Percentiles rank a stretch among this genome's conserved stretches.
These are phyloP conservation scores for Ephestia elutella DNA, from an alignment of 1,140 invertebrate genomes.

Conservation along the genomic window DNA sequence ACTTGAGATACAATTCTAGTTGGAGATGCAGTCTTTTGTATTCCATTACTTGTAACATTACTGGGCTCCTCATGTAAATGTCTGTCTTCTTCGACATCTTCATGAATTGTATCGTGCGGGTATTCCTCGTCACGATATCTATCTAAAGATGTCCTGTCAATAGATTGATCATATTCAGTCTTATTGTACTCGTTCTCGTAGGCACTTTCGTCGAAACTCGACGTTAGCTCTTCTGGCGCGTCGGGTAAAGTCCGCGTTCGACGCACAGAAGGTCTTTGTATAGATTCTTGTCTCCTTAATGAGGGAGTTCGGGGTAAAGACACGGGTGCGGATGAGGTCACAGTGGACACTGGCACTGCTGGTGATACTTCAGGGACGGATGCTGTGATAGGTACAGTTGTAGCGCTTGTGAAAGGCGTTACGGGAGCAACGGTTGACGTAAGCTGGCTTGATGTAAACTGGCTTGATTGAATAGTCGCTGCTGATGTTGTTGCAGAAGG, in stretches of 20 bases:
- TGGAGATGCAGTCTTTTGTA: conserved; percentile 59
- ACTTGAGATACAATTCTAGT: conserved; percentile 49
- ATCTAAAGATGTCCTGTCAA: conserved; percentile 60
- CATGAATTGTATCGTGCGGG: conserved; percentile 50
- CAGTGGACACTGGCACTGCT: conserved; percentile 42
- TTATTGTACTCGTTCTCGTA: conserved; percentile 70
- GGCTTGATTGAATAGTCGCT: conserved; percentile 27
- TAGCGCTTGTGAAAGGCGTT: conserved; percentile 60
- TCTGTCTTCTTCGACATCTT: conserved; percentile 47
- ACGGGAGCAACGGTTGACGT: conserved; percentile 54
- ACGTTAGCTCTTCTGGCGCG: conserved; percentile 60
- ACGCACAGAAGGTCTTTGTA: conserved; percentile 66
- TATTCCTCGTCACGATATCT: conserved; percentile 64
- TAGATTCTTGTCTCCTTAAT: conserved; percentile 65
- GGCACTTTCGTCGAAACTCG: conserved; percentile 69
- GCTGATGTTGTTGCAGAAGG: conserved; percentile 29
- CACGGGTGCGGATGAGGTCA: conserved; percentile 56
- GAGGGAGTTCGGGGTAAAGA: conserved; percentile 57
- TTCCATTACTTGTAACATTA: conserved; percentile 31
- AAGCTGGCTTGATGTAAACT: conserved; percentile 37
- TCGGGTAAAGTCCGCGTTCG: conserved; percentile 60
- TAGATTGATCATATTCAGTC: conserved; percentile 67
- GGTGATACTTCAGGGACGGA: conserved; percentile 65
- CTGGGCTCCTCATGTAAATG: conserved; percentile 43
- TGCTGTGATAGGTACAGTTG: conserved; percentile 50